Conservation (phyloP, 2,797 vertebrate genomes). For the Chanos chanos region DNA sequence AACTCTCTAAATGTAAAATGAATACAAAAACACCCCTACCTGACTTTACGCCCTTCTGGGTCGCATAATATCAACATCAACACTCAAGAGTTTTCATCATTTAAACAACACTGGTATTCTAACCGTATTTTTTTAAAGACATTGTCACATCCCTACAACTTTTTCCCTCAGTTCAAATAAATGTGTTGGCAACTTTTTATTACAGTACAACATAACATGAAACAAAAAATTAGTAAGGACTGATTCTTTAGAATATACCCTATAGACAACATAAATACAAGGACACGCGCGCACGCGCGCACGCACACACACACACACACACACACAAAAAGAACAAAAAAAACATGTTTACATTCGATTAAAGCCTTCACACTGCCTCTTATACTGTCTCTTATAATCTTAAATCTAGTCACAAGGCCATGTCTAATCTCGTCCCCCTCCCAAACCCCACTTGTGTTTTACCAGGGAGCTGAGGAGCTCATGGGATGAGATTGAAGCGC, state of each 20-base stretch:
- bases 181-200: constrained; percentile 20
- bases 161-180: constrained; percentile 11
- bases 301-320: not conserved
- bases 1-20: constrained; percentile 6
- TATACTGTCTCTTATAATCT: no score
- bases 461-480: no score
- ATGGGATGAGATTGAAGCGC: no score
- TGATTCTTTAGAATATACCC: constrained; percentile 28
- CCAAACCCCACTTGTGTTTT: no score
- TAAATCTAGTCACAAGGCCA: no score
- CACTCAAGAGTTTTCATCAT: not conserved
- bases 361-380: no score
- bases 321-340: no score
- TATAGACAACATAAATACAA: constrained; percentile 12
- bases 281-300: not conserved
- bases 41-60: constrained; percentile 2
- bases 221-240: constrained; percentile 37
- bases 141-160: constrained; percentile 7
- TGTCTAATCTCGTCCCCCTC: no score
- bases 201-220: no score
- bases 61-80: constrained; percentile 2
- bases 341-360: no score
- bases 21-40: constrained; percentile 14
- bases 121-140: constrained; percentile 9
- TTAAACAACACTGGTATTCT: not conserved